Evolutionary conservation across 2,888 invertebrate species (phyloP).

Genomic region (Isotomurus palustris): DNA sequence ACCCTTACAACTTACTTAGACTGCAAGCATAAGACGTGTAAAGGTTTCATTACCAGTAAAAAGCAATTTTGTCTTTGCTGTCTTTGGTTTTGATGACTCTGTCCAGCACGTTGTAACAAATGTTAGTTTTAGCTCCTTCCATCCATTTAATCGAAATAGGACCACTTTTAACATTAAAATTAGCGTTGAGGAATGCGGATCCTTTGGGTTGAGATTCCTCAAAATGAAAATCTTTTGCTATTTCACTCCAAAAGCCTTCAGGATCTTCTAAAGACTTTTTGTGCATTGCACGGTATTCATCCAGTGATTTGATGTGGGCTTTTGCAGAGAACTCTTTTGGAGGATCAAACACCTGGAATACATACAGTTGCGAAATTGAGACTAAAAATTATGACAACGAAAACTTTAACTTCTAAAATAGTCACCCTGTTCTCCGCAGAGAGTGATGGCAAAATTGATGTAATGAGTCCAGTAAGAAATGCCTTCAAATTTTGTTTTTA

Average conservation of each 20-base stretch:
- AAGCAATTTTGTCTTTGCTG: constrained; percentile 83
- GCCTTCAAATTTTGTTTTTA: too few species aligned
- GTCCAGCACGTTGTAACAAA: constrained; percentile 92
- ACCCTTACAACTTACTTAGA: background rate
- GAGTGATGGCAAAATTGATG: constrained; percentile 15
- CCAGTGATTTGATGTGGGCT: constrained; percentile 62
- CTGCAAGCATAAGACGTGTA: background rate
- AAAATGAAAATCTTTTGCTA: constrained; percentile 92
- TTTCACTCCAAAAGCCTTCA: constrained; percentile 85
- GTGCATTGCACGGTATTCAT: constrained; percentile 77
- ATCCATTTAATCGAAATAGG: constrained; percentile 90
- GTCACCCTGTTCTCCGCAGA: constrained; percentile 17
- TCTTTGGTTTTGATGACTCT: constrained; percentile 77
- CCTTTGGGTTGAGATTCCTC: constrained; percentile 66
- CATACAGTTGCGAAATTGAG: background rate
- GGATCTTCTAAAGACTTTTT: constrained; percentile 81
- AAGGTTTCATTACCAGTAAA: constrained; percentile 75
- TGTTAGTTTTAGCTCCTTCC: constrained; percentile 90
- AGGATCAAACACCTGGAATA: constrained; percentile 35
- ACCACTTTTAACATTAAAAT: constrained; percentile 85
- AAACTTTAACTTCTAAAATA: background rate
- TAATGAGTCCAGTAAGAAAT: constrained; percentile 18
- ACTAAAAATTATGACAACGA: too few species aligned
- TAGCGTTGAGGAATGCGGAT: constrained; percentile 77
- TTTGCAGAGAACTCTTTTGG: constrained; percentile 38